A percentile compares a stretch with the other conserved stretches of the same genome.
Conservation (phyloP, 2,888 invertebrate species). For the Fissipunctia ypsillon region DNA sequence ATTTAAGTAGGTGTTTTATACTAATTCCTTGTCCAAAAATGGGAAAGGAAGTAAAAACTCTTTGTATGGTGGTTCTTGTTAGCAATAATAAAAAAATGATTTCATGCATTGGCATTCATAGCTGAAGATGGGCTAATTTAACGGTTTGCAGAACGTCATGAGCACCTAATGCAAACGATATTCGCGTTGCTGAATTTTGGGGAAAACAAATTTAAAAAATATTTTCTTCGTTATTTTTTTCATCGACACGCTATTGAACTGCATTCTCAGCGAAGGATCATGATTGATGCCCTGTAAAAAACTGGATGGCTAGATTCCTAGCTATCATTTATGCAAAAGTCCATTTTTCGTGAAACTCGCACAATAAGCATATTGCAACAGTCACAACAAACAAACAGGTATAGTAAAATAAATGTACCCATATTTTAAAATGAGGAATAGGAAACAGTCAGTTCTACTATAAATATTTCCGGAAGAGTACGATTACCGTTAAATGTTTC, state of each 20-base stretch:
- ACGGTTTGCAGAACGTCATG: not conserved
- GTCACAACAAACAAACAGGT: not conserved
- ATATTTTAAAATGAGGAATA: slow-evolving; percentile 2
- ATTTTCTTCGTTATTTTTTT: no score
- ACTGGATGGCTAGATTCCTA: not conserved
- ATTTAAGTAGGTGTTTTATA: not conserved
- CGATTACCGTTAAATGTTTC: slow-evolving; percentile 29
- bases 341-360: not conserved
- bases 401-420: not conserved
- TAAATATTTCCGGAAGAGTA: slow-evolving; percentile 25
- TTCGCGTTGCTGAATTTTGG: no score
- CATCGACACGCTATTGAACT: not conserved
- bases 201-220: no score
- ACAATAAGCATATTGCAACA: not conserved
- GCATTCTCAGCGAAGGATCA: not conserved
- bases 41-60: not conserved
- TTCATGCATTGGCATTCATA: not conserved
- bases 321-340: not conserved
- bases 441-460: slow-evolving; percentile 3
- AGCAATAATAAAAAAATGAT: not conserved
- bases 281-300: not conserved
- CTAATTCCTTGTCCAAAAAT: not conserved
- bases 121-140: no score
- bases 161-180: not conserved
- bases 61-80: not conserved